Evolutionary conservation across 2,888 invertebrate genomes (phyloP).

Genomic region (Theretra japonica): DNA sequence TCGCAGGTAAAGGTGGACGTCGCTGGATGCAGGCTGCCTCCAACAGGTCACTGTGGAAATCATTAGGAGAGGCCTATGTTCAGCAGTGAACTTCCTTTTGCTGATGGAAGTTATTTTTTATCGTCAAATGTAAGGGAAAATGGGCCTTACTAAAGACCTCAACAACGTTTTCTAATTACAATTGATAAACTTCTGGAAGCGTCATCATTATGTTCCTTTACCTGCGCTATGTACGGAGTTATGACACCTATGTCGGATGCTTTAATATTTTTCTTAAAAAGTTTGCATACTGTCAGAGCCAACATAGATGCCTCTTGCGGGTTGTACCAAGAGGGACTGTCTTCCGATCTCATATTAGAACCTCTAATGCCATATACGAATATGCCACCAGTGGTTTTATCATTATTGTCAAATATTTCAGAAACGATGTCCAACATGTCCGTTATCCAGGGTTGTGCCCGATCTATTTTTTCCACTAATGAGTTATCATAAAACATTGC

Average conservation of each 20-base stretch:
- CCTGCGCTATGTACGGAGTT: slow-evolving; percentile 96
- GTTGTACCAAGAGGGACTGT: slow-evolving; percentile 96
- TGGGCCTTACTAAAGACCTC: no score
- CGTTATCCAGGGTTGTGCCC: slow-evolving; percentile 58
- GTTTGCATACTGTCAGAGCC: slow-evolving; percentile 82
- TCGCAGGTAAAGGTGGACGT: no score
- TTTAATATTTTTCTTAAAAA: slow-evolving; percentile 87
- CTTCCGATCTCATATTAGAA: slow-evolving; percentile 87
- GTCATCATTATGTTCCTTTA: slow-evolving; percentile 59
- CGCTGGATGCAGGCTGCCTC: no score
- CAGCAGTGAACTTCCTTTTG: no score
- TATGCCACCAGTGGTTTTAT: slow-evolving; percentile 77
- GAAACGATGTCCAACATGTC: slow-evolving; percentile 56
- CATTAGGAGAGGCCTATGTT: no score
- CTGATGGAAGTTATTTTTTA: no score
- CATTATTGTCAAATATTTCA: slow-evolving; percentile 58
- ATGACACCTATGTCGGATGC: slow-evolving; percentile 93
- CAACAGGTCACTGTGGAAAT: no score
- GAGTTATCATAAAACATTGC: slow-evolving; percentile 93
- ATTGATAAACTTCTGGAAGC: no score
- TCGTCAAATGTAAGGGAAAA: no score
- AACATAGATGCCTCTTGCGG: slow-evolving; percentile 89
- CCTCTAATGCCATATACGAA: slow-evolving; percentile 90
- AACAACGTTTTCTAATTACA: no score
- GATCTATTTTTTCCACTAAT: slow-evolving; percentile 86